phyloP scores from a whole-genome alignment of 2,113 vertebrate species.

The Origma solitaria region DNA sequence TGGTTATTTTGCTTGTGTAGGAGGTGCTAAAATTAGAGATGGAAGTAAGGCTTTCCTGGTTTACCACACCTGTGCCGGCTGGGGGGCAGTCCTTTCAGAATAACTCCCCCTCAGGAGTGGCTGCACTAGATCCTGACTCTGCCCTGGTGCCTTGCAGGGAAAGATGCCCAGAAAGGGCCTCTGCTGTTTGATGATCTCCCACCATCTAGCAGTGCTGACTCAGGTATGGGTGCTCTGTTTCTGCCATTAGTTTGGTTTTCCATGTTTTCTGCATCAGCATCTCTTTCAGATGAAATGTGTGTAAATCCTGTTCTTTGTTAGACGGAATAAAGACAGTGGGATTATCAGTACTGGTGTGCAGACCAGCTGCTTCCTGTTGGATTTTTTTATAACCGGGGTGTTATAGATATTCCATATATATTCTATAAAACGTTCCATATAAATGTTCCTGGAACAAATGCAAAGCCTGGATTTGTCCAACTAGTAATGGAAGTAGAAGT shows the following conservation, averaged over 20 bases:
- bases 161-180: conserved; percentile 43
- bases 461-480: neutral
- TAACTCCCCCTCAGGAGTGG: neutral
- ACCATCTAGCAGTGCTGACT: conserved; percentile 60
- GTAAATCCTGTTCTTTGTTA: neutral
- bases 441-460: neutral
- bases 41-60: neutral
- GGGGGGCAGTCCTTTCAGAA: neutral
- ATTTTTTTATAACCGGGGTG: neutral
- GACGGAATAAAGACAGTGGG: neutral
- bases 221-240: conserved; percentile 60
- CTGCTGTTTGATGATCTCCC: conserved; percentile 70
- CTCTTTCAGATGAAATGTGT: conserved; percentile 2
- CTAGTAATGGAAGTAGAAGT: neutral
- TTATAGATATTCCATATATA: accelerated
- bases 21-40: neutral
- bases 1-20: neutral
- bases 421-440: accelerated
- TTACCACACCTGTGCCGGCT: neutral
- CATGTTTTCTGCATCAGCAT: conserved; percentile 12
- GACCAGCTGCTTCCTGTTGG: neutral
- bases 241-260: neutral
- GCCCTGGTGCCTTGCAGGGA: conserved; percentile 61
- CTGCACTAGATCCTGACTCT: neutral
- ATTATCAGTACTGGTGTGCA: neutral